These are phyloP conservation scores for Callipepla squamata DNA, from an alignment of 2,113 vertebrate species.

Conservation along the genomic window DNA sequence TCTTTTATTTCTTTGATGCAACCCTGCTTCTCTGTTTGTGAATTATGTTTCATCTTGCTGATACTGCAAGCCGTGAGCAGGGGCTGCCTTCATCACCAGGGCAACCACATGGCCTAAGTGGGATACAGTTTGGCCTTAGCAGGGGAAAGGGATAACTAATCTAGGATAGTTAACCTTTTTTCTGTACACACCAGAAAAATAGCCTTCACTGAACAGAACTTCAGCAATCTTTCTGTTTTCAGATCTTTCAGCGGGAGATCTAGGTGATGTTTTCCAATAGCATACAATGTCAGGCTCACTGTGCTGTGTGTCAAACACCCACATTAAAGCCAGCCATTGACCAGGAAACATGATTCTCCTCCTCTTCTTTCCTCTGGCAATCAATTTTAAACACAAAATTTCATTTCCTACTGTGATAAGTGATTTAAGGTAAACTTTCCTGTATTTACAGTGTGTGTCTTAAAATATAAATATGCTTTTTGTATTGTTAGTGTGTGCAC, in stretches of 20 bases:
- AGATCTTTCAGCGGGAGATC: background rate
- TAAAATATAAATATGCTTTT: conserved; percentile 43
- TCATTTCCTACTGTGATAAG: conserved; percentile 21
- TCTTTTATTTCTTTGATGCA: background rate
- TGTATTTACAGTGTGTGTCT: conserved; percentile 8
- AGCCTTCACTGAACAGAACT: background rate
- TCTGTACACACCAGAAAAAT: background rate
- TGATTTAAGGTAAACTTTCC: conserved; percentile 57
- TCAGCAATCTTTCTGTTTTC: background rate
- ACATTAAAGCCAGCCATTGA: background rate
- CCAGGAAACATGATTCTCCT: background rate
- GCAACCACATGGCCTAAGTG: background rate
- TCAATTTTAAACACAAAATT: background rate
- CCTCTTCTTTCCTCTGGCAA: background rate
- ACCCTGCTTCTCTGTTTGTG: background rate
- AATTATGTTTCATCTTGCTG: background rate
- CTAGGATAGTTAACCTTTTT: background rate
- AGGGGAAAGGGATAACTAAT: background rate
- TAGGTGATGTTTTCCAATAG: background rate
- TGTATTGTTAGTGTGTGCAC: conserved; percentile 45
- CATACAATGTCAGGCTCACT: background rate
- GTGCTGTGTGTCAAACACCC: background rate
- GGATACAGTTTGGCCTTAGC: background rate
- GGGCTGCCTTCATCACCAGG: fast-evolving
- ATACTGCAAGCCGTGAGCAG: background rate